These are phyloP conservation scores for Orius insidiosus DNA, from an alignment of 1,140 invertebrate species.

Conservation along the genomic window DNA sequence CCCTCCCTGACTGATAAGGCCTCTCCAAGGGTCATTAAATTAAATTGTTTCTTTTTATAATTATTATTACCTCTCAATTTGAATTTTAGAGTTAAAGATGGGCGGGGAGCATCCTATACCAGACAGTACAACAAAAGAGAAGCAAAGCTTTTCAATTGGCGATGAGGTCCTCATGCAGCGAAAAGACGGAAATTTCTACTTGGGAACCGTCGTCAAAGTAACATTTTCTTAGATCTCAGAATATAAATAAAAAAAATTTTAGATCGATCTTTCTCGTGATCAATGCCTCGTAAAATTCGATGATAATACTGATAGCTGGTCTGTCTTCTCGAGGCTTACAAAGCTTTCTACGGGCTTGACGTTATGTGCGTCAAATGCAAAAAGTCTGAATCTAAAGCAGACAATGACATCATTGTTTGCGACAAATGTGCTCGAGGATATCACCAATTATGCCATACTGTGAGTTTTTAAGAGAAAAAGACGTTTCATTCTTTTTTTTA, in stretches of 20 bases:
- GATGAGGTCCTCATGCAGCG: slow-evolving; percentile 68
- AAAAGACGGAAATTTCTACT: slow-evolving; percentile 69
- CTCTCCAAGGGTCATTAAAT: too few species aligned
- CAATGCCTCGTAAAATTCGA: slow-evolving; percentile 71
- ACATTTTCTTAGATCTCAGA: not conserved
- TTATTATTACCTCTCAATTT: too few species aligned
- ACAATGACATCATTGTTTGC: slow-evolving; percentile 66
- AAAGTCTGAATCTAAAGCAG: slow-evolving; percentile 37
- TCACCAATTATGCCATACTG: slow-evolving; percentile 56
- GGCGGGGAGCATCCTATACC: slow-evolving; percentile 24
- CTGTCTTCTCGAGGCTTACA: slow-evolving; percentile 56
- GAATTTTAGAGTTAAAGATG: not conserved
- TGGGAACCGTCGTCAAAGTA: slow-evolving; percentile 54
- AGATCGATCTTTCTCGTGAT: slow-evolving; percentile 49
- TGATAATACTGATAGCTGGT: slow-evolving; percentile 73
- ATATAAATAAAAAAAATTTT: slow-evolving; percentile 15
- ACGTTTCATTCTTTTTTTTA: slow-evolving; percentile 20
- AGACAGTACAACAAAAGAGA: slow-evolving; percentile 35
- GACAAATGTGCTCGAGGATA: slow-evolving; percentile 75
- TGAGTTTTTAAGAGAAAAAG: slow-evolving; percentile 24
- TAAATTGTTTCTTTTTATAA: too few species aligned
- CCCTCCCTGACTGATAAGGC: too few species aligned
- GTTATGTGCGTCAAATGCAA: slow-evolving; percentile 76
- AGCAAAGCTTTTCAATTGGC: slow-evolving; percentile 32
- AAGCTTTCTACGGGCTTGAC: slow-evolving; percentile 37